Percentiles rank a stretch among this genome's conserved stretches.
These are phyloP conservation scores for Halictus ligatus DNA, from an alignment of 2,888 invertebrate genomes.

Conservation along the genomic window DNA sequence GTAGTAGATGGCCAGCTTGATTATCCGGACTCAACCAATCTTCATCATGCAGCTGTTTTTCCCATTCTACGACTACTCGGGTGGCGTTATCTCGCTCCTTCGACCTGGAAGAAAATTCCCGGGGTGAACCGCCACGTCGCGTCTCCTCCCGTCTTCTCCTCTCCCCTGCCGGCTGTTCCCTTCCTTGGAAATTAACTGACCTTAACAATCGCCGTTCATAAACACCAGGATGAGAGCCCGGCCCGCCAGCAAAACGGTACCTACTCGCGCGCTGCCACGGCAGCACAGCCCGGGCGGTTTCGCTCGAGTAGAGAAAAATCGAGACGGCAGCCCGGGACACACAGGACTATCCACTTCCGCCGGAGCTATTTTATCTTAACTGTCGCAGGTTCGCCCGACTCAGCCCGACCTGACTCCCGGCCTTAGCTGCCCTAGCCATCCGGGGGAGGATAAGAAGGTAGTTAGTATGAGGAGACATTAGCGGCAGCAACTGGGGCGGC, in stretches of 20 bases:
- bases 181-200: conserved; percentile 62
- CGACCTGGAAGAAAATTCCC: conserved; percentile 57
- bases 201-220: conserved; percentile 63
- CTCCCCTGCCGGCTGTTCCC: not conserved
- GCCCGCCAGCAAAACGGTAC: not conserved
- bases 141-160: conserved; percentile 22
- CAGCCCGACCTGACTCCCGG: conserved; percentile 53
- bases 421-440: conserved; percentile 42
- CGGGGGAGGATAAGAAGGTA: conserved; percentile 76
- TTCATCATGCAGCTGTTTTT: conserved; percentile 72
- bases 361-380: conserved; percentile 75
- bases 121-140: conserved; percentile 23
- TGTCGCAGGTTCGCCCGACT: conserved; percentile 72
- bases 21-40: conserved; percentile 71
- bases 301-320: conserved; percentile 59
- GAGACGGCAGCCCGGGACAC: conserved; percentile 54
- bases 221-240: conserved; percentile 48
- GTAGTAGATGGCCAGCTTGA: conserved; percentile 56
- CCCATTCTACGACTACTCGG: conserved; percentile 55
- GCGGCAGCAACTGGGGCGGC: conserved; percentile 76
- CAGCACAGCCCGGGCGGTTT: not conserved
- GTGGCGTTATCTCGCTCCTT: conserved; percentile 54
- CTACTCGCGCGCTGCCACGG: not conserved
- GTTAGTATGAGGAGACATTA: conserved; percentile 80
- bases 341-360: conserved; percentile 72